Conservation (phyloP, 2,888 invertebrate genomes). For the Sicus ferrugineus region DNA sequence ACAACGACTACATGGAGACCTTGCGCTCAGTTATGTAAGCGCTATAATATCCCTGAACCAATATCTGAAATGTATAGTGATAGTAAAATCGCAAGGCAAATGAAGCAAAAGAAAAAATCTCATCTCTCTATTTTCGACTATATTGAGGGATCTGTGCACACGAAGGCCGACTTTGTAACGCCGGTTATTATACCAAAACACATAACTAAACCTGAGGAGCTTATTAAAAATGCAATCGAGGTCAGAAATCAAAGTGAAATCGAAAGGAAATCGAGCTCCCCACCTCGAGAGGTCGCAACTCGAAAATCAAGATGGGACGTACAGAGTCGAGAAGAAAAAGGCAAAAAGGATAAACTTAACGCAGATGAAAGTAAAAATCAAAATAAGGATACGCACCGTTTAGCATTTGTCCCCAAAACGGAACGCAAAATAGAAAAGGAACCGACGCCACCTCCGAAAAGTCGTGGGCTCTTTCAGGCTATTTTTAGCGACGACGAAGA, state of each 20-base stretch:
- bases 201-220: constrained; percentile 44
- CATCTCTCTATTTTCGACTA: constrained; percentile 80
- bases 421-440: constrained; percentile 40
- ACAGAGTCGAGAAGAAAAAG: constrained; percentile 5
- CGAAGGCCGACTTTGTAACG: constrained; percentile 67
- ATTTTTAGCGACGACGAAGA: constrained; percentile 85
- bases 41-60: constrained; percentile 94
- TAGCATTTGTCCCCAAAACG: constrained; percentile 52
- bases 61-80: constrained; percentile 66
- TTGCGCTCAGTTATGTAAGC: constrained; percentile 80
- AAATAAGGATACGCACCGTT: constrained; percentile 27
- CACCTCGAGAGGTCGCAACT: neutral
- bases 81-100: constrained; percentile 47
- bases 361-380: constrained; percentile 26
- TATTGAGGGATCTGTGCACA: constrained; percentile 70
- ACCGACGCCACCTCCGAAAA: constrained; percentile 67
- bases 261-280: neutral
- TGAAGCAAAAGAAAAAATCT: constrained; percentile 53
- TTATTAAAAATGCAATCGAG: constrained; percentile 26
- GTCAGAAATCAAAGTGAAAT: neutral
- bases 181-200: constrained; percentile 61
- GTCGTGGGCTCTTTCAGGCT: constrained; percentile 85
- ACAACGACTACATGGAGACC: constrained; percentile 80
- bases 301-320: constrained; percentile 24
- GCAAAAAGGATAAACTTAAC: neutral